A percentile compares a stretch with the other conserved stretches of the same genome.
Conservation (phyloP, 2,113 vertebrate genomes). For the rat (Rattus norvegicus) region DNA sequence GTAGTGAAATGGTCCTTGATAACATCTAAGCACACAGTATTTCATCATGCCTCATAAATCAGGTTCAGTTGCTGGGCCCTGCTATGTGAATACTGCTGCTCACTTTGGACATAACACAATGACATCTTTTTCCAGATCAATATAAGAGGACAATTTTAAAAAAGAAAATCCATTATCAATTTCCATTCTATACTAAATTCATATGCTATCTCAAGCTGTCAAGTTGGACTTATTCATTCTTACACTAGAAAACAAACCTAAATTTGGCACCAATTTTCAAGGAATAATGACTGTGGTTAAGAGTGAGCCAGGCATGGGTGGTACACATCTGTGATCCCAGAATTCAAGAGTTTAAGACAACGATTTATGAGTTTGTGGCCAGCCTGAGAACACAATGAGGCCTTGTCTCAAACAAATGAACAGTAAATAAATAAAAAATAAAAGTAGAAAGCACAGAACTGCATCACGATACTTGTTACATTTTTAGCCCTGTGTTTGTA, state of each 20-base stretch:
- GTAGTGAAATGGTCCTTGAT: conserved; percentile 54
- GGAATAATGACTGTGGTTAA: too few relatives aligned
- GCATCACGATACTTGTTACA: fast-evolving
- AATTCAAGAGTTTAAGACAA: neutral
- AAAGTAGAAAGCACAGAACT: neutral
- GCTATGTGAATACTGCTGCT: conserved; percentile 54
- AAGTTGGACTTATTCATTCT: neutral
- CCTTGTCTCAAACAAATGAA: neutral
- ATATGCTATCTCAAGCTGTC: neutral
- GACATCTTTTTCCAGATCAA: conserved; percentile 68
- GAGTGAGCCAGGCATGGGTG: neutral
- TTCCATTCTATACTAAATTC: neutral
- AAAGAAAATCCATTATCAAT: neutral
- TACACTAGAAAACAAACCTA: neutral
- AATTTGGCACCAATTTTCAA: fast-evolving
- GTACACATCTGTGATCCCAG: neutral
- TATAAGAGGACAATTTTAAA: conserved; percentile 84
- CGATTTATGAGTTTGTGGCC: neutral
- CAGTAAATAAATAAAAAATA: too few relatives aligned
- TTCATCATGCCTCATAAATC: conserved; percentile 49
- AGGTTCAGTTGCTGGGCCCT: conserved; percentile 31
- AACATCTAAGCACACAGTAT: neutral
- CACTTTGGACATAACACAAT: conserved; percentile 74
- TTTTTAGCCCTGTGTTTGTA: neutral
- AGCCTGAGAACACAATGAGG: neutral